Base-by-base conservation (phyloP, 1,140 invertebrate genomes). In the Cataglyphis hispanica region DNA sequence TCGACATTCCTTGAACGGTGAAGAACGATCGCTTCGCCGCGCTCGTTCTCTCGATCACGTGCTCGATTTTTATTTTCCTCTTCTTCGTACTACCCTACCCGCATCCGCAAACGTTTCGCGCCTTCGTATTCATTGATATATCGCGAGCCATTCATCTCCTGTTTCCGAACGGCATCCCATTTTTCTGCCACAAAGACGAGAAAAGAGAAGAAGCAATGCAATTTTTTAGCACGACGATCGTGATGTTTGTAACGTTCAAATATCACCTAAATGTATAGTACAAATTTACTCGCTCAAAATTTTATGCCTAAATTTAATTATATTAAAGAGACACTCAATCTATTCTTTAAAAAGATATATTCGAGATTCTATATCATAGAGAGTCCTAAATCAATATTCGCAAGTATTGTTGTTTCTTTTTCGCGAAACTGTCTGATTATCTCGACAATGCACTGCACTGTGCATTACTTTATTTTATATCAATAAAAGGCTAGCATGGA, bases 121-220 rank as follows among this genome's bases (percentile, higher is more conserved):
- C 91, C 89, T 92, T 84, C 86, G 76, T 87, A 70, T 87, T 69
- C 90, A 89, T 92, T 93, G 92, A 93, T 93, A 91, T 92, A 93
- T 92, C 85, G 84, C 78, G 67, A 72, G 67, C 85, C 89, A 81
- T 89, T 90, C 89, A 91, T 91, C 87, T 87, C 84, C 90, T 58
- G 72, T 64, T 84, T 84, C 53, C 67, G 67, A 74, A 43, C 67
- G 34, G 37, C 78, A 56, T 27, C 6, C 67, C 78, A 83, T 83
- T 83, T 83, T 83, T 83, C 78, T 43, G 13, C 7, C 16, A 19
- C 53, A 19, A 31, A 46, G 25, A 74, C 19, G 67, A 56, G 76
- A 64, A 53, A n/a, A 10, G 25, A 40, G 66, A 81, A 72, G 60
- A 72, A 74, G 61, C 66, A 46, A 83, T 72, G 78, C 11, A 22